Evolutionary conservation across 2,888 invertebrate genomes (phyloP), one percentile per base, ranked within the genome.

Genomic region (Diaphora mendica): DNA sequence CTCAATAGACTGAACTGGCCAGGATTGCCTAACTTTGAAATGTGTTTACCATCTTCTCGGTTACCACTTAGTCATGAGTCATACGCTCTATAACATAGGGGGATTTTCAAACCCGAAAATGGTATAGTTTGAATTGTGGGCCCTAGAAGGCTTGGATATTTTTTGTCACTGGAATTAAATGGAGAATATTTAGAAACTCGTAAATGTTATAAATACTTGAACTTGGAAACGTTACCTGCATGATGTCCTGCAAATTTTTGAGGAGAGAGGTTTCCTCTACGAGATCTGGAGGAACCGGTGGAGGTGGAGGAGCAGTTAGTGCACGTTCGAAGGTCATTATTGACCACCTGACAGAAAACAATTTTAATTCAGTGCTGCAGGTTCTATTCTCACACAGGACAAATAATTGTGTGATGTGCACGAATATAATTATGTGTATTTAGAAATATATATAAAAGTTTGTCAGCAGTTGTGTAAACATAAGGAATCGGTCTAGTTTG

Each of bases 241-340:
- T 96, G 86, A 99, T 98, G 85, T 98, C 98, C 75, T 98, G 97
- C 78, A 99, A 95, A 90, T 99, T 98, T 67, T 96, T 97, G 68
- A 98, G 97, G 81, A 98, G 97, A 13, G 97, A 96, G 83, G 97
- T 97, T 90, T 96, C 95, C 3, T 93, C 96, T 35, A 92, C 72
- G 75, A 92, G 77, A 82, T 95, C 96, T 23, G 93, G 95, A 74
- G 91, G 96, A 83, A 89, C 96, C 11, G 96, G 96, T 85, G 96
- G 96, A 2, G 96, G 96, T 30, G 96, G 96, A 1, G 96, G 96
- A 0, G 96, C 96, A 13, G 97, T 95, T 85, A 97, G 94, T 0
- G 97, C 96, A 74, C 98, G 96, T 91, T 98, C 98, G 89, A 98
- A 99, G 13, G 98, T 98, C 98, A 99, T 98, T 84, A 99, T 98